These are phyloP conservation scores for Metopolophium dirhodum DNA, from an alignment of 1,140 invertebrate genomes.

Conservation along the genomic window DNA sequence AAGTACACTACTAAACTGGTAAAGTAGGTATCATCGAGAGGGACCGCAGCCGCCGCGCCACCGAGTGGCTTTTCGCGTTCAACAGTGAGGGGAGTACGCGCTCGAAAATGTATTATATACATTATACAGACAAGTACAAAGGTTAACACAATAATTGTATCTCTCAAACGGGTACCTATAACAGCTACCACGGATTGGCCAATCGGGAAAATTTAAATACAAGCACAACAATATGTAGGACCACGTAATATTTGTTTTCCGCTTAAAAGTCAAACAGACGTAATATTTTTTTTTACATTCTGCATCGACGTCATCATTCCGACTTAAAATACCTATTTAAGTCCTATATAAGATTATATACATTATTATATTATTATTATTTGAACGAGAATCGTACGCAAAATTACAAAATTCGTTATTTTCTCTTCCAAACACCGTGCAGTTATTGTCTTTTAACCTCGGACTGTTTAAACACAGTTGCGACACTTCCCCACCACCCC, in stretches of 20 bases:
- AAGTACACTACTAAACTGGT: slow-evolving; percentile 5
- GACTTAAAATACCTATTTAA: background rate
- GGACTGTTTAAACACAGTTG: slow-evolving; percentile 36
- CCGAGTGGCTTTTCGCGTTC: slow-evolving; percentile 26
- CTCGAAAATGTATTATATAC: background rate
- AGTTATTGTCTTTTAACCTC: slow-evolving; percentile 55
- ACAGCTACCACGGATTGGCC: background rate
- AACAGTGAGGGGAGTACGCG: background rate
- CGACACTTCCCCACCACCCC: slow-evolving; percentile 42
- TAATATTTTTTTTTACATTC: background rate
- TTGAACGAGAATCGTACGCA: background rate
- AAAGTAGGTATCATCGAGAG: slow-evolving; percentile 2
- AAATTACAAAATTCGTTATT: slow-evolving; percentile 49
- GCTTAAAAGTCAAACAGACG: background rate
- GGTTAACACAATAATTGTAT: background rate
- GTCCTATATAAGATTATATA: background rate
- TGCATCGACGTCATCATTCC: background rate
- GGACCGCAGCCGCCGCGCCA: background rate
- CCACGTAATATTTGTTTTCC: background rate
- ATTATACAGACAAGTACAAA: background rate
- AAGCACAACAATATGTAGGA: background rate
- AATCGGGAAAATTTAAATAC: background rate
- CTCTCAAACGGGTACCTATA: background rate
- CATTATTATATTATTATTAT: background rate
- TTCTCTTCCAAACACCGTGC: slow-evolving; percentile 28